Base-by-base conservation (phyloP, 1,140 invertebrate species). In the Heliconius hewitsoni region DNA sequence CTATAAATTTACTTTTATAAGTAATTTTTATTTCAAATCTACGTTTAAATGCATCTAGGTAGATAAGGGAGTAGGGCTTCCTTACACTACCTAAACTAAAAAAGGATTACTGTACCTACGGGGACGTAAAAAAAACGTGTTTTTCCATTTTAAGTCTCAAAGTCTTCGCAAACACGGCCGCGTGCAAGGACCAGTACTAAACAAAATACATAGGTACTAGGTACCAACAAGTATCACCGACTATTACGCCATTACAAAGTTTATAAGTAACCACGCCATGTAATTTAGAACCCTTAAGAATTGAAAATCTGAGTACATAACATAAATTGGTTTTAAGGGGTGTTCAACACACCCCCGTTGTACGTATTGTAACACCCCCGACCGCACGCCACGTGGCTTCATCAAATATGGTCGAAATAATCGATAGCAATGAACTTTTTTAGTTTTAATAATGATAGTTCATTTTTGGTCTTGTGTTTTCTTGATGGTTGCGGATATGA, bases 371-470 rank as follows among this genome's bases (percentile, higher is more conserved):
- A 66, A 30, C 60, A 66, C 86, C 86, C 87, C 79, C 81, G 46
- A 46, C 72, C 37, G 42, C 77, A 74, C 60, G 73, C 73, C 82
- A 73, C 73, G 73, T 71, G 73, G 81, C 76, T 80, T 82, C 77
- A 77, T 81, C 83, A 82, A 85, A 82, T 55, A 84, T 84, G 86
- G 86, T 84, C 79, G 85, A 66, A 66, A 66, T 66, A 66, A 66
- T 66, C 60, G 60, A 66, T 66, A 66, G 3, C 1, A 66, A 6
- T 16, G 60, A 66, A 16, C 60, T 27, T 66, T 57, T 23, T 9
- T 23, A 23, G 3, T n/a, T 23, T 57, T 23, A 60, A 60, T n/a
- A 60, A 60, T 13, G 13, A 27, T 27, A 60, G 19, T 60, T 60
- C 2, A 11, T 9, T 60, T 23, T 60, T n/a, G 55, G 55, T n/a